Base-by-base conservation (phyloP, 2,113 vertebrate species). In the Sander lucioperca region DNA sequence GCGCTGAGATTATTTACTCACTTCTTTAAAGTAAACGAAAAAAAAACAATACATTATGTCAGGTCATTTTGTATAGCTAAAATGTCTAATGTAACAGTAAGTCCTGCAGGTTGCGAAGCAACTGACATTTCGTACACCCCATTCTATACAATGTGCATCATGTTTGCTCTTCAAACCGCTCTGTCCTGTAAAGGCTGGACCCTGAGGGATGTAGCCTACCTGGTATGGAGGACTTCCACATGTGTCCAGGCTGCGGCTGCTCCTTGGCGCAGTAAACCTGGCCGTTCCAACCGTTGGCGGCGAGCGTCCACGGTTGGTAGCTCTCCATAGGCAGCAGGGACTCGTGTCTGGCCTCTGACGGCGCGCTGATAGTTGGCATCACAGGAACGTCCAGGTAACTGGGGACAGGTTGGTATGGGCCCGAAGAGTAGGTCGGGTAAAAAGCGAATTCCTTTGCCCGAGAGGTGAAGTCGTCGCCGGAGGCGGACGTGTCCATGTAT, bases 231-330 rank as follows among this genome's bases (percentile, higher is more conserved):
- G 97, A 96, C 89, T 99, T 99, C 98, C 98, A 99, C 91, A 99
- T 97, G 92, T 98, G 97, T 79, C 96, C 96, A 50, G 97, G 94
- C 95, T 98, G 98, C 69, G 96, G 95, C 93, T 98, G 98, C 88
- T 99, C 98, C 94, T 99, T 99, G 85, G 97, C 95, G 95, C 98
- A 99, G 94, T 99, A 99, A 90, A 99, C 96, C 89, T 97, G 97
- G 85, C 97, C 95, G 93, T 97, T 99, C 98, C 98, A 99, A 66
- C 97, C 97, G 88, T 97, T 98, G 85, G 93, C 72, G 61, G 97
- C 95, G 91, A 99, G 96, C 78, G 96, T 96, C 98, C 98, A 99
- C 14, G 98, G 97, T 86, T 99, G 98, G 93, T 99, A 99, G 94
- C 96, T 97, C 89, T 99, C 98, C 96, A 98, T 96, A 58, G 97